Percentiles rank a stretch among this genome's conserved stretches.
Conservation (phyloP, 2,797 vertebrate species). For the Momotus momota region DNA sequence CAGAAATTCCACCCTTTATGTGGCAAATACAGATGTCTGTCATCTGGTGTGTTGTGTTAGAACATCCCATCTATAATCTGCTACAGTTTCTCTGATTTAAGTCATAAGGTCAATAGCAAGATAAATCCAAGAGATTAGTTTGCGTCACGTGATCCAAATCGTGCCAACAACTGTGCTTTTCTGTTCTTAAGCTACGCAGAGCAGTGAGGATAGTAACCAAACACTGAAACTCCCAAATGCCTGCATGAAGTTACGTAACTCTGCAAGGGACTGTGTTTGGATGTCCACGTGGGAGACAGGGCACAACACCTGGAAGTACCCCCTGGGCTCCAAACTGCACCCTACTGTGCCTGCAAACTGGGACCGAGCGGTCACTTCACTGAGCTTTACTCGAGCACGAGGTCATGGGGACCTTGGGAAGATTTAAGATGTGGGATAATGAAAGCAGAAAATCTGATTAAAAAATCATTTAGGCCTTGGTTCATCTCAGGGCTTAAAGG, state of each 20-base stretch:
- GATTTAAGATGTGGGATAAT: neutral
- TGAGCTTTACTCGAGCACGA: neutral
- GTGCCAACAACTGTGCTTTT: constrained; percentile 28
- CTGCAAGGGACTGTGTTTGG: neutral
- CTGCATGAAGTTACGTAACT: neutral
- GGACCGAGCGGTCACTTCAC: neutral
- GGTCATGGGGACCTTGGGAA: neutral
- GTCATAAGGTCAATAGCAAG: constrained; percentile 4
- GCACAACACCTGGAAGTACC: neutral
- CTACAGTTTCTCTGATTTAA: neutral
- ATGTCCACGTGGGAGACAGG: accelerated
- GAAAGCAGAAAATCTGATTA: neutral
- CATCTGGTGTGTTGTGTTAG: neutral
- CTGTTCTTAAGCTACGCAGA: neutral
- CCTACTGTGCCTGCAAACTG: neutral
- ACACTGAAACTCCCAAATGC: neutral
- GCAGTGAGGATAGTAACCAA: neutral
- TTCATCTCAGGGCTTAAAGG: neutral
- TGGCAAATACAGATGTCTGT: neutral
- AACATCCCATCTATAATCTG: neutral
- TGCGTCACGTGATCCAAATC: neutral
- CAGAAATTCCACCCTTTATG: neutral
- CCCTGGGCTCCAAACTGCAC: neutral
- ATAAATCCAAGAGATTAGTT: constrained; percentile 39
- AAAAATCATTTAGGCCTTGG: neutral